A percentile compares a stretch with the other conserved stretches of the same genome.
phyloP scores from a whole-genome alignment of 2,797 vertebrate species.

The Pristis pectinata region DNA sequence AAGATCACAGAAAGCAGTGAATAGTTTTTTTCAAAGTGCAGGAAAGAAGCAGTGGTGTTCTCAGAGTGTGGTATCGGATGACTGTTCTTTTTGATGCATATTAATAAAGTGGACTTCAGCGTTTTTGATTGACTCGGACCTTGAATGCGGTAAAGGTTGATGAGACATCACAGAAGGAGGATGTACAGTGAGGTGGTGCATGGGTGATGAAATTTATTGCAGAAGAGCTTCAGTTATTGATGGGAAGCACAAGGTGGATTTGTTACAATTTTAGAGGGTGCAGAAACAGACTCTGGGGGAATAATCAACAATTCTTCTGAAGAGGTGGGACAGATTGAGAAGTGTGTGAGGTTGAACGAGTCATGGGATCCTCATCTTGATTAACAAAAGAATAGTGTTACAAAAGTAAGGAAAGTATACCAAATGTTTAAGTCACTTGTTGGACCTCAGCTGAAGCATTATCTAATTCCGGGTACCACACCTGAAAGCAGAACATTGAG shows the following conservation, averaged over 20 bases:
- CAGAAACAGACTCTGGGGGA: neutral
- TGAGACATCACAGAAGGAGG: neutral
- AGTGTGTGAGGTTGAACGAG: neutral
- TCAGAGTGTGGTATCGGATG: neutral
- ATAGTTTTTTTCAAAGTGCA: neutral
- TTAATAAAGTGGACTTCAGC: neutral
- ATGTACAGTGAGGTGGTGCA: neutral
- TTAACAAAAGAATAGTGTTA: neutral
- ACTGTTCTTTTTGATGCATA: neutral
- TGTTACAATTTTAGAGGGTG: neutral
- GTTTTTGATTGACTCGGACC: too few species aligned
- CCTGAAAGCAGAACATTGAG: neutral
- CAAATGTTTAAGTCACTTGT: neutral
- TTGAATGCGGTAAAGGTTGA: neutral
- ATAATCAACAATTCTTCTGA: neutral
- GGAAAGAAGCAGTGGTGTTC: neutral
- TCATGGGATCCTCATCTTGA: neutral
- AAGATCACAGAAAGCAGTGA: neutral
- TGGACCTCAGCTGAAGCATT: neutral
- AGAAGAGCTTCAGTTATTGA: neutral
- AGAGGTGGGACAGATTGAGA: neutral
- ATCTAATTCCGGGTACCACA: neutral
- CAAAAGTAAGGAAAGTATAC: neutral
- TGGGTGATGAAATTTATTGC: too few species aligned
- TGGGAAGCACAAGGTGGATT: neutral